Evolutionary conservation across 2,113 vertebrate species (phyloP), one percentile per base, ranked within the genome.

Genomic region (Morone chrysops): DNA sequence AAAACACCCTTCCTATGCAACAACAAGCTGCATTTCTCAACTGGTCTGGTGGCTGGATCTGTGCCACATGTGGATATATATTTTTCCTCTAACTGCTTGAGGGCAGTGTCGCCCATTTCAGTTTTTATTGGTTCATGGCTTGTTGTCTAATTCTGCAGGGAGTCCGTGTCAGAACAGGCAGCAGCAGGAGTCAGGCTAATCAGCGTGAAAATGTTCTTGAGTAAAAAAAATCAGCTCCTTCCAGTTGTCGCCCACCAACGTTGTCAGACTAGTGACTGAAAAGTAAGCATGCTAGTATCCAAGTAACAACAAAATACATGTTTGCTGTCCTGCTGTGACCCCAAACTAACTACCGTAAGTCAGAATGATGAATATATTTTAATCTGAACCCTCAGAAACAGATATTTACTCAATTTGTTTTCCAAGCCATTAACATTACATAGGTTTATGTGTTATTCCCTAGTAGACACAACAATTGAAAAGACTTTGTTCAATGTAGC

Each of bases 1-100:
- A 91, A 88, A 92, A 93, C 94, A 94, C 86, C 92, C 92, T 94
- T 94, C 92, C 92, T 89, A 90, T 89, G 85, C 89, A 87, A 90
- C 88, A 92, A 69, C 65, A 68, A 22, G 25, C 62, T 41, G 22
- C 17, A 40, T 93, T 93, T 89, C 86, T 85, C 84, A 93, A 90
- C 80, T 36, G 9, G 50, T 56, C 70, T 57, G 89, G 89, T 81
- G 89, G 45, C 80, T 89, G 94, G 92, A 89, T 86, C 57, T 14
- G 66, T 41, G 87, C 89, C 92, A 93, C 71, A 17, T 69, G 74
- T 71, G 67, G 63, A 86, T 92, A 75, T 83, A 77, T 62, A 70
- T 90, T 82, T 84, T 79, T 75, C 61, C 65, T 31, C 56, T 65
- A 36, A 73, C 80, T 82, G 82, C 91, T 85, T 1, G 20, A 77